Percentiles rank a stretch among this genome's conserved stretches.
phyloP scores from a whole-genome alignment of 2,797 vertebrate species.

The Amblyopsis hoosieri region DNA sequence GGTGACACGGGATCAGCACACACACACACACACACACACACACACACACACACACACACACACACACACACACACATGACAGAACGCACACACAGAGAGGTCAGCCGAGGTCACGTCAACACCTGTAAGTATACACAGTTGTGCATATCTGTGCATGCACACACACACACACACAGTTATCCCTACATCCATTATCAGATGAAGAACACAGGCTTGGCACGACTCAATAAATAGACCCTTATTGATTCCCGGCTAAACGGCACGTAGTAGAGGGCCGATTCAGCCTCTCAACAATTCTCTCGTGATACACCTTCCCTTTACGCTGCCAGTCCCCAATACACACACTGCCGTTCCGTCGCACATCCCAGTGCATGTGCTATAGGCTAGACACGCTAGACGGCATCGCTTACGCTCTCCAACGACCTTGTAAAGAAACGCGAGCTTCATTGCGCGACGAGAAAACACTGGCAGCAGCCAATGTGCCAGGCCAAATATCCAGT shows the following conservation, averaged over 20 bases:
- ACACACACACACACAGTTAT: slow-evolving; percentile 22
- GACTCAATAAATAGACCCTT: slow-evolving; percentile 73
- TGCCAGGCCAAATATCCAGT: slow-evolving; percentile 62
- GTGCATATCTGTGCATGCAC: background rate
- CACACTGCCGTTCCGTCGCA: slow-evolving; percentile 27
- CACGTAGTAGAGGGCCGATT: slow-evolving; percentile 57
- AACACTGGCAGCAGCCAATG: slow-evolving; percentile 23
- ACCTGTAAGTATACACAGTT: slow-evolving; percentile 10
- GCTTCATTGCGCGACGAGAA: slow-evolving; percentile 51
- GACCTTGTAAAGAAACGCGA: slow-evolving; percentile 55
- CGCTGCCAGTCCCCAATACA: slow-evolving; percentile 39
- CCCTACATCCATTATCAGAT: slow-evolving; percentile 55
- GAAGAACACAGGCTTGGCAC: slow-evolving; percentile 46
- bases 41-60: background rate
- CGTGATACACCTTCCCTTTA: slow-evolving; percentile 29
- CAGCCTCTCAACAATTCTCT: slow-evolving; percentile 58
- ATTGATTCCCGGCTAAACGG: slow-evolving; percentile 74
- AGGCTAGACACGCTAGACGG: slow-evolving; percentile 21
- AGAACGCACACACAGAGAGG: slow-evolving; percentile 19
- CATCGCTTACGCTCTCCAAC: slow-evolving; percentile 58
- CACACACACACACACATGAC: too few species aligned
- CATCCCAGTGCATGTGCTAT: slow-evolving; percentile 7
- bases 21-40: too few species aligned
- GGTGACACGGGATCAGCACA: slow-evolving; percentile 15
- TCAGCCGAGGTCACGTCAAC: background rate